These are phyloP conservation scores for Pachycephala philippinensis DNA, from an alignment of 2,113 vertebrate genomes.

Conservation along the genomic window DNA sequence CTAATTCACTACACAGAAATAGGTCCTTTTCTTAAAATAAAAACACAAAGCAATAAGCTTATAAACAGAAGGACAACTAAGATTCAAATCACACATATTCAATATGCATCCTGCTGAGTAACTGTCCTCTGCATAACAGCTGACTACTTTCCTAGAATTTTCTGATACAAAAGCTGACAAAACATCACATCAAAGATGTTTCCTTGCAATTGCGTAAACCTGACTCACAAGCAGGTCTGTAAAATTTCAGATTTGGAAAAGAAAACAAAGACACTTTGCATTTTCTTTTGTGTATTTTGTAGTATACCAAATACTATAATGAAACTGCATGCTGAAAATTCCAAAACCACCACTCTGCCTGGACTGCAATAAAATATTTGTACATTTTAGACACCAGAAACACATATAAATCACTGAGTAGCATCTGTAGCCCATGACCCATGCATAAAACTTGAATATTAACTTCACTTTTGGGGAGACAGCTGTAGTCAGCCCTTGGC, in stretches of 20 bases:
- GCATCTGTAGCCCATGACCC: background rate
- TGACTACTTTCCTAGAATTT: background rate
- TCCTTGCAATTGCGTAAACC: background rate
- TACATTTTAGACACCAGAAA: background rate
- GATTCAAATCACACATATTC: background rate
- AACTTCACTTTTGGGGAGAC: background rate
- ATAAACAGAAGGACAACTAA: background rate
- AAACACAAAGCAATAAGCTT: background rate
- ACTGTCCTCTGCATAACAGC: background rate
- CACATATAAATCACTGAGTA: background rate
- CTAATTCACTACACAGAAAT: background rate
- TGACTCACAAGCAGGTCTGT: background rate
- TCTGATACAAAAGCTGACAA: background rate
- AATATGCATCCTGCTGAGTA: background rate
- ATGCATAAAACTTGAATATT: background rate
- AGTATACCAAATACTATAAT: background rate
- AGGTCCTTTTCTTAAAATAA: background rate
- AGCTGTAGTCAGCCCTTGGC: background rate
- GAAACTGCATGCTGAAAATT: background rate
- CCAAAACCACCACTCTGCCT: background rate
- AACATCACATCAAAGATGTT: background rate
- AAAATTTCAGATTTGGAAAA: background rate
- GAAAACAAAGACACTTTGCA: background rate
- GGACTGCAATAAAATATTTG: background rate
- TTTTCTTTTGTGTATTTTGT: background rate